Evolutionary conservation across 2,797 vertebrate species (phyloP), one percentile per base, ranked within the genome.

Genomic region (Epinephelus awoara): DNA sequence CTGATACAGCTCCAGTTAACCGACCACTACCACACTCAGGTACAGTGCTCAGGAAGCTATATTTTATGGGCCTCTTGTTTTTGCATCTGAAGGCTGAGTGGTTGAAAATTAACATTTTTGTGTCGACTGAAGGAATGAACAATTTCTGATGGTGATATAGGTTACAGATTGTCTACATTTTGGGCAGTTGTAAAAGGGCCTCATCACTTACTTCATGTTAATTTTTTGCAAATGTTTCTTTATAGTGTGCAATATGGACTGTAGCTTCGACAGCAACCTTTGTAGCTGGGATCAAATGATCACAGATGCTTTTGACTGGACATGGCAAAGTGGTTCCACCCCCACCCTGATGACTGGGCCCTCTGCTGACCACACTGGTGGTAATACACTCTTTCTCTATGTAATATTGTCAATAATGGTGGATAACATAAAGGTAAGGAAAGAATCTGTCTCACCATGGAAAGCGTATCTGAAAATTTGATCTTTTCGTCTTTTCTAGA

Each of bases 241-340:
- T 74, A 18, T 71, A 94, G 93, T 51, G 2, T 92, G 92, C 61
- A 61, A 71, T 2, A 15, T 94, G 10, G 44, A 89, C 78, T 95
- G 94, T 81, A 71, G 91, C 78, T 95, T 94, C 88, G 93, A 94
- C 18, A 59, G 56, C 2, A 81, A 89, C 57, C 61, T 94, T 11
- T 95, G 94, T 83, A 57, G 79, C 12, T 95, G 95, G 95, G 89
- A 21, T 66, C 93, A 95, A 61, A 9, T 89, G 52, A 9, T 74
- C 1, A 68, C 91, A 4, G 93, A 95, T 51, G 90, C 62, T 47
- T 93, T 95, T 90, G 92, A 95, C n/a, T 95, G 94, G 94, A 94
- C 87, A 18, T 85, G 92, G 62, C 77, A 85, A 6, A 86, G 46
- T 29, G 93, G 92, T 57, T 79, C 91, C 68, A 93, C 93, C 17